These are phyloP conservation scores for Equus quagga DNA, from an alignment of 2,113 vertebrate genomes.

Conservation along the genomic window DNA sequence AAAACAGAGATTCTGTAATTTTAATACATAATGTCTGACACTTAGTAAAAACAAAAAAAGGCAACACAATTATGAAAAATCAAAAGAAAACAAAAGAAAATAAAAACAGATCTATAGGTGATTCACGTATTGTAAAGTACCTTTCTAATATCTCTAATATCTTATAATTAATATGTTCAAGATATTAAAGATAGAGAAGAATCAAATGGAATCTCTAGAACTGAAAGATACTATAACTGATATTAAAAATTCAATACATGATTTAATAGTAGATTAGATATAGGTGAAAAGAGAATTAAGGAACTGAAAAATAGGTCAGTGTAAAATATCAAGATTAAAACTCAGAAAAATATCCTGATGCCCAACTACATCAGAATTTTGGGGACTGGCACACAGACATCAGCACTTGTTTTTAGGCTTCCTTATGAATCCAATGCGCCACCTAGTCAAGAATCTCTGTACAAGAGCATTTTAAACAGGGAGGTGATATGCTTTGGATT, in stretches of 20 bases:
- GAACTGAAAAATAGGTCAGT: not conserved
- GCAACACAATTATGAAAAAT: not conserved
- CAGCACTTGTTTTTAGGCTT: not conserved
- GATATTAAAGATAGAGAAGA: not conserved
- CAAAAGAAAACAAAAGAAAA: not conserved
- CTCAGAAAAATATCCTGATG: not conserved
- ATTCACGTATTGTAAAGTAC: not conserved
- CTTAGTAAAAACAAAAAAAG: not conserved
- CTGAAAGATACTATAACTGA: not conserved
- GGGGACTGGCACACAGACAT: not conserved
- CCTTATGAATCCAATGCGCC: not conserved
- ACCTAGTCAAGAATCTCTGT: not conserved
- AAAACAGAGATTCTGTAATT: not conserved
- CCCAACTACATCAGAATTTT: not conserved
- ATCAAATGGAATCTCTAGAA: slow-evolving; percentile 36
- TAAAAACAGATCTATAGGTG: not conserved
- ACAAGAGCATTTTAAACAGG: not conserved
- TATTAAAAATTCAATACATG: slow-evolving; percentile 7
- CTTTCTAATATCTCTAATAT: not conserved
- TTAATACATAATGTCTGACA: slow-evolving; percentile 8
- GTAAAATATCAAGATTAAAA: slow-evolving; percentile 16
- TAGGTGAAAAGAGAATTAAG: not conserved
- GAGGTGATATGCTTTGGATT: not conserved
- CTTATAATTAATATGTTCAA: not conserved
- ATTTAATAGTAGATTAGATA: slow-evolving; percentile 2